Percentiles rank a stretch among this genome's conserved stretches.
Evolutionary conservation across 2,797 vertebrate species (phyloP).

Genomic region (Xenops minutus): DNA sequence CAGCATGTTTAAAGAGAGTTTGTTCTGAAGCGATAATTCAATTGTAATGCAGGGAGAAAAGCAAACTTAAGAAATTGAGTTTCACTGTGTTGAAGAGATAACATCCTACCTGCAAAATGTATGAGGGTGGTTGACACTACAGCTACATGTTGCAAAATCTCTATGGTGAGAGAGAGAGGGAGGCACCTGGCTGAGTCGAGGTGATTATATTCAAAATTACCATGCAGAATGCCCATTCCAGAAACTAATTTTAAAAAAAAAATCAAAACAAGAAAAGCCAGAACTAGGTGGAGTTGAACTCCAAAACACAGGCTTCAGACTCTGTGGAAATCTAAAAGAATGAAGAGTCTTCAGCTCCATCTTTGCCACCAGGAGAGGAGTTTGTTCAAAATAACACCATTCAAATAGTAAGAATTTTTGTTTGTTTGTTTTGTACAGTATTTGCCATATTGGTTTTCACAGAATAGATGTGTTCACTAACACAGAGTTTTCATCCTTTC

Average conservation of each 20-base stretch:
- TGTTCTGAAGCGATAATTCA: not conserved
- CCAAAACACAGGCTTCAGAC: not conserved
- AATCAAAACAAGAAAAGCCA: not conserved
- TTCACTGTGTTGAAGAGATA: not conserved
- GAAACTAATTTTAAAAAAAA: not conserved
- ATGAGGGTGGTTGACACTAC: not conserved
- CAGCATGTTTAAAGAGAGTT: not conserved
- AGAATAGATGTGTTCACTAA: not conserved
- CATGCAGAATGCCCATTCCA: not conserved
- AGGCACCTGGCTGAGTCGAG: not conserved
- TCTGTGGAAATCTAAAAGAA: not conserved
- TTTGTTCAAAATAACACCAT: not conserved
- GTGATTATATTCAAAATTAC: not conserved
- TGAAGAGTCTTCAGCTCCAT: not conserved
- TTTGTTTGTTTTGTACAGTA: not conserved
- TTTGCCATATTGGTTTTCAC: not conserved
- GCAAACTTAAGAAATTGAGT: not conserved
- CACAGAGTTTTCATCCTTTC: not conserved
- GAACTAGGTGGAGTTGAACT: fast-evolving
- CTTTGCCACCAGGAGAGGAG: not conserved
- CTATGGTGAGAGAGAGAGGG: not conserved
- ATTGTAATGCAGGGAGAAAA: not conserved
- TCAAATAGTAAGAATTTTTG: not conserved
- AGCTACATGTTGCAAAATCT: not conserved
- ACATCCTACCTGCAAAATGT: not conserved